Base-by-base conservation (phyloP, 2,113 vertebrate species). In the Boleophthalmus pectinirostris region DNA sequence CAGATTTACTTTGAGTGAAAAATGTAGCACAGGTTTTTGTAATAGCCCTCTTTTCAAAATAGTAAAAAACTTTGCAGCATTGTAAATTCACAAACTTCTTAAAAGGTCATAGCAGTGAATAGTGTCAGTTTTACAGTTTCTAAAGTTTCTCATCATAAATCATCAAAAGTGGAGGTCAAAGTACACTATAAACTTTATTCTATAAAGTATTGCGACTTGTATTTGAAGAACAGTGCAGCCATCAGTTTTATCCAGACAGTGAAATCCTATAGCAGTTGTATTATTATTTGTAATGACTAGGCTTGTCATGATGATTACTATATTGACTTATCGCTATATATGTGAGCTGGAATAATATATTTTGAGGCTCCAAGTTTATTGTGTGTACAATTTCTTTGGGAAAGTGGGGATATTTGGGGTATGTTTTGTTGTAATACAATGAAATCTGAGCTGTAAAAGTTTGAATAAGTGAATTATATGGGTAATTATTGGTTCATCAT, bases 121-220 rank as follows among this genome's bases (percentile, higher is more conserved):
- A 61, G 24, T 29, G 58, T 61, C 58, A 61, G 58, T 61, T 29
- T 61, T 29, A 61, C 23, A 33, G 58, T 58, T 58, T 24, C 58
- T 25, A 33, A 33, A 29, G 58, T 61, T 61, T 61, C 24, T 18
- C 15, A 9, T 24, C 24, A 33, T 61, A 61, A 61, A 61, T 29
- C 15, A 18, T 16, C 15, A 61, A 18, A 29, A 61, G 15, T 33
- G 7, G 21, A 33, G 58, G 58, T 33, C 25, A 29, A 14, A 61
- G 11, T 29, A 58, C 9, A 25, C n/a, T n/a, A 25, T 58, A 58
- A 25, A 58, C 20, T 9, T n/a, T 54, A 53, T 15, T n/a, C 7
- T n/a, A n/a, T 7, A 9, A n/a, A n/a, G 49, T 6, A 18, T 3
- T 51, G n/a, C 1, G 21, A 57, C 3, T 24, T 58, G 23, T 12